Evolutionary conservation across 2,113 vertebrate genomes (phyloP), one percentile per base, ranked within the genome.

Genomic region (Crotalus viridis): DNA sequence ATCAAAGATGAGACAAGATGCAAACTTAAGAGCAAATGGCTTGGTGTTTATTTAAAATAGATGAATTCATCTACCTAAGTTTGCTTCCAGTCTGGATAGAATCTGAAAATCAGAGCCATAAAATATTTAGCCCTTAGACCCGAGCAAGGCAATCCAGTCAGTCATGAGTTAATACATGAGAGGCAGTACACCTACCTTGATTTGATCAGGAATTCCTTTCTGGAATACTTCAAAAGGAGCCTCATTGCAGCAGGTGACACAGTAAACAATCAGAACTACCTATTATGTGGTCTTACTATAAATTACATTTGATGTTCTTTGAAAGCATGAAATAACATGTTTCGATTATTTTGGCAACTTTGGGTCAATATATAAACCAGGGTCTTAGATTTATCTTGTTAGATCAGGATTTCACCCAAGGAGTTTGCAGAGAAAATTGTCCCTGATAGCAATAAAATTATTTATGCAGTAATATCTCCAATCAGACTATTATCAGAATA

Each of bases 11-110:
- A 92, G 89, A 64, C 59, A 56, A 92, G 39, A 94, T 64, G 93
- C 91, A 91, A 87, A 93, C 81, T 22, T 93, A 88, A 69, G 81
- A 89, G 5, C 10, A 85, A 57, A 93, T 85, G 88, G 86, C 8
- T 74, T 86, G 0, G 1, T 87, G 52, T 69, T 91, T 94, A 90
- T 54, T 4, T 7, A 26, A 39, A 17, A 74, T 6, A 12, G 87
- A 69, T 6, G 89, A 90, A 94, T 91, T 0, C 0, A 54, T 91
- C 88, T 93, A 3, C 0, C 4, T 33, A n/a, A 3, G 5, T 93
- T 94, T 92, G 92, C 46, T 51, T 0, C 57, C 15, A 1, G 12
- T n/a, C 3, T 88, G 19, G 39, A 12, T 61, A 85, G 46, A n/a
- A 22, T 48, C 26, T 17, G 19, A 85, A 92, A 90, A 48, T 13